Evolutionary conservation across 2,888 invertebrate genomes (phyloP).

Genomic region (Clunio marinus): DNA sequence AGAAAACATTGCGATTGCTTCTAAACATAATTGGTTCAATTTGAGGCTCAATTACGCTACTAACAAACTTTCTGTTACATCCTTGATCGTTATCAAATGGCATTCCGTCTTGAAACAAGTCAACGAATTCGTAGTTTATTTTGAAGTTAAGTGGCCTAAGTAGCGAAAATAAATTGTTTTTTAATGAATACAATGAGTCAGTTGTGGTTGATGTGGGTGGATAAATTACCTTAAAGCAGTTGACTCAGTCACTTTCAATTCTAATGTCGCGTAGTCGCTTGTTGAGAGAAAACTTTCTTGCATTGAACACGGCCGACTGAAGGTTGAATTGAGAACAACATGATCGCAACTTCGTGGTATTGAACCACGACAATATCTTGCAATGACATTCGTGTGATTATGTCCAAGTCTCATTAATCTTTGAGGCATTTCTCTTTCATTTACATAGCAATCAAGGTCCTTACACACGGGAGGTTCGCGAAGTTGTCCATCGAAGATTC

Average conservation of each 20-base stretch:
- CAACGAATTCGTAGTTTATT: conserved; percentile 83
- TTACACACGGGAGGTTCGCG: conserved; percentile 72
- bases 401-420: conserved; percentile 58
- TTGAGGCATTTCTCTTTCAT: conserved; percentile 50
- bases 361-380: conserved; percentile 75
- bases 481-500: conserved; percentile 82
- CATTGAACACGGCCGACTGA: conserved; percentile 69
- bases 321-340: conserved; percentile 58
- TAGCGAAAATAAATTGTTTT: background rate
- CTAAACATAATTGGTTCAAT: conserved; percentile 69
- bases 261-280: conserved; percentile 74
- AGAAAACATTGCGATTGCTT: conserved; percentile 76
- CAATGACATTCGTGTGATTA: conserved; percentile 69
- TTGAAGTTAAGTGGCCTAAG: conserved; percentile 82
- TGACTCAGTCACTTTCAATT: conserved; percentile 73
- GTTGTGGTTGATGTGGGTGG: too few relatives aligned
- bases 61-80: conserved; percentile 74
- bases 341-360: conserved; percentile 81
- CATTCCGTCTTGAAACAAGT: conserved; percentile 79
- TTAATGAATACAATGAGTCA: conserved; percentile 11
- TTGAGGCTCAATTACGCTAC: conserved; percentile 53
- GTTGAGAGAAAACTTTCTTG: conserved; percentile 80
- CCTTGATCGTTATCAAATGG: conserved; percentile 60
- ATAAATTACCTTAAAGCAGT: conserved; percentile 71
- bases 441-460: conserved; percentile 65